Conservation (phyloP, 2,797 vertebrate species). For the Peromyscus aztecus region DNA sequence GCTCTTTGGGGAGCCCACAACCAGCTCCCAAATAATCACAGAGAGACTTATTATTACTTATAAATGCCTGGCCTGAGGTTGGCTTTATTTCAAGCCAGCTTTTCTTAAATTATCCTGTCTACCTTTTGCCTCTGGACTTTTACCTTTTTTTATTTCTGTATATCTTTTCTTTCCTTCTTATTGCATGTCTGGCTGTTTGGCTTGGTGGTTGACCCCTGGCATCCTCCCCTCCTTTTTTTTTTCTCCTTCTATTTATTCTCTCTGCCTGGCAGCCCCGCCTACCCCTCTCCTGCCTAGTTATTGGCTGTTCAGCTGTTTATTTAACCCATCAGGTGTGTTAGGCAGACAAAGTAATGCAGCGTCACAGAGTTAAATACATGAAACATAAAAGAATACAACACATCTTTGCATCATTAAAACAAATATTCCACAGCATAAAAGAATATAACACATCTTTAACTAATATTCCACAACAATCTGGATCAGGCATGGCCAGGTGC, state of each 20-base stretch:
- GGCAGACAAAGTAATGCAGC: background rate
- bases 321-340: background rate
- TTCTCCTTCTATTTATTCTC: background rate
- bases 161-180: background rate
- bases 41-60: background rate
- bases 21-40: background rate
- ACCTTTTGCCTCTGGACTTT: background rate
- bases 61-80: background rate
- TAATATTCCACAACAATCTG: background rate
- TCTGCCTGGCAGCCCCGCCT: background rate
- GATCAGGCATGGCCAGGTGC: background rate
- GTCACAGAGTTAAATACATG: background rate
- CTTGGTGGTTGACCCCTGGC: background rate
- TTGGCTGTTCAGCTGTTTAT: background rate
- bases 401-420: background rate
- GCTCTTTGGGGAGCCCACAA: background rate
- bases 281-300: background rate
- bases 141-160: background rate
- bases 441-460: background rate
- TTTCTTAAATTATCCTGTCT: background rate
- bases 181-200: background rate
- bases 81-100: background rate
- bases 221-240: background rate
- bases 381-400: background rate
- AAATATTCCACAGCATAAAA: background rate